These are phyloP conservation scores for Ophion obscuratus DNA, from an alignment of 2,888 invertebrate genomes.

Conservation along the genomic window DNA sequence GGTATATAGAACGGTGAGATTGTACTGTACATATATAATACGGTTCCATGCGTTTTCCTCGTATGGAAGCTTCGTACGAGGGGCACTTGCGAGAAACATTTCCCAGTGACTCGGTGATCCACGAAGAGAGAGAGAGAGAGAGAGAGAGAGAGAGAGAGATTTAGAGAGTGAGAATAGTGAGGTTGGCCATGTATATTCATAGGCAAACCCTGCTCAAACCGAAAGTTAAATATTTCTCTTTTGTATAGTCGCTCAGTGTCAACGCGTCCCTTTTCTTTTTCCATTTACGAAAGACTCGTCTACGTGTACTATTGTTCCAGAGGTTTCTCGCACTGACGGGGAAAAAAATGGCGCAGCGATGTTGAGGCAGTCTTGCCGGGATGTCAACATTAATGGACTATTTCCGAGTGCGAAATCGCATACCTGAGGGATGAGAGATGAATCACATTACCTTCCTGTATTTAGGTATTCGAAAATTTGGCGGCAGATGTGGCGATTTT, in stretches of 20 bases:
- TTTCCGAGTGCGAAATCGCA: not conserved
- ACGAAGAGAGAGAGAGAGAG: not conserved
- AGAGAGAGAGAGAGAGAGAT: conserved; percentile 2
- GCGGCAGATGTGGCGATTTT: too few species aligned
- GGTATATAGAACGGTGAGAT: not conserved
- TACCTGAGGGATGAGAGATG: not conserved
- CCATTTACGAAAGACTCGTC: not conserved
- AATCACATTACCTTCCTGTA: not conserved
- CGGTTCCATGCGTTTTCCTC: conserved; percentile 2
- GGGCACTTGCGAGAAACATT: conserved; percentile 31
- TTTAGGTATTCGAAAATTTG: not conserved
- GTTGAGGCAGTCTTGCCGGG: not conserved
- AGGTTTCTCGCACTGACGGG: not conserved
- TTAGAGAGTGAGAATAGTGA: not conserved
- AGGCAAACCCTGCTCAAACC: not conserved
- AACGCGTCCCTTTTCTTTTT: conserved; percentile 1
- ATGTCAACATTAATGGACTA: not conserved
- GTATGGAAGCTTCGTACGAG: conserved; percentile 14
- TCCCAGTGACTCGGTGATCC: conserved; percentile 29
- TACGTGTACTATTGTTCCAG: not conserved
- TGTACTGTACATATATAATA: not conserved
- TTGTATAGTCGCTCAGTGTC: not conserved
- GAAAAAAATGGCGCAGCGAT: not conserved
- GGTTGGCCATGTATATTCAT: not conserved
- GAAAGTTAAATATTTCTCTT: conserved; percentile 29